Base-by-base conservation (phyloP, 2,797 vertebrate species). In the Distichodus sexfasciatus region DNA sequence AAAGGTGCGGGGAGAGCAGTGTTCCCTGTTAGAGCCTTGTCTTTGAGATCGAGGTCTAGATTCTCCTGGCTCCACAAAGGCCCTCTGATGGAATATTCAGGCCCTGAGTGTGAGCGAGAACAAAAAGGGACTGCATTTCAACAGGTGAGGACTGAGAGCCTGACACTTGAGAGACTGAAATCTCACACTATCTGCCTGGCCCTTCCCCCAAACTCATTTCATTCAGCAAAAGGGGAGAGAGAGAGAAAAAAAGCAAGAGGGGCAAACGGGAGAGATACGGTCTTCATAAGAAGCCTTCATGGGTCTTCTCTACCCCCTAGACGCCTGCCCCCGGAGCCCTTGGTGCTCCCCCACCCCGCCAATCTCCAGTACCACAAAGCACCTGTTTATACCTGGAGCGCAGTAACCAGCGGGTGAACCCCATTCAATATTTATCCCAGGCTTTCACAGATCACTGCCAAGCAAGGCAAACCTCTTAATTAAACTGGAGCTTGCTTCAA, bases 361-460 rank as follows among this genome's bases (percentile, higher is more conserved):
- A 87, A 76, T 85, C 85, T 63, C 71, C 58, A 57, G 84, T 82
- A 85, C 86, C 81, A 92, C 87, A 93, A 95, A 95, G 95, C 96
- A 96, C 92, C 94, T 96, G 95, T 95, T 96, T 94, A 95, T 97
- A 91, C 91, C 90, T 79, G 59, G 76, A 86, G 86, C 89, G 61
- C 93, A 92, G 94, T 98, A 94, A 98, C 96, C 96, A 98, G 94
- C 91, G 90, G 93, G 94, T 98, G 96, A 99, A 98, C 96, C 92
- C 94, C 50, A 96, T 98, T 97, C 95, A 99, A 98, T 98, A 99
- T 99, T 99, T 98, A 99, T 99, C 95, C 94, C 94, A 81, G 95
- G 94, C 96, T 97, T 96, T 98, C 93, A 97, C 94, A 98, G 97
- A 96, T 97, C 95, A 96, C 93, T 93, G 93, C 93, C 91, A 95